These are phyloP conservation scores for Butorides virescens DNA, from an alignment of 2,113 vertebrate genomes.

Conservation along the genomic window DNA sequence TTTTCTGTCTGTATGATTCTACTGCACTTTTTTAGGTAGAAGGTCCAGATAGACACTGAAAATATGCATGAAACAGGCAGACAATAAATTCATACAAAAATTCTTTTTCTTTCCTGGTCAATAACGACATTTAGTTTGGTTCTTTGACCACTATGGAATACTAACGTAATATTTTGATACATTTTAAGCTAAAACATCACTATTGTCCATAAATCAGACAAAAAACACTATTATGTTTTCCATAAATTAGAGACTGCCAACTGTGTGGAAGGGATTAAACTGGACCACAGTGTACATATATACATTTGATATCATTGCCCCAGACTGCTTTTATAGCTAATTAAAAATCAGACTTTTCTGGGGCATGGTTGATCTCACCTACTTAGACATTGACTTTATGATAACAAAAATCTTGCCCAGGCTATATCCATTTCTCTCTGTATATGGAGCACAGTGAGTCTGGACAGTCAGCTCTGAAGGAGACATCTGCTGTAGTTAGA, in stretches of 20 bases:
- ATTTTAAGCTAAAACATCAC: background rate
- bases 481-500: background rate
- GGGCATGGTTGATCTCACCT: background rate
- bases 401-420: background rate
- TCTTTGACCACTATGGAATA: background rate
- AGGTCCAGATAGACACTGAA: background rate
- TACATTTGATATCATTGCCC: background rate
- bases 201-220: background rate
- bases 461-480: background rate
- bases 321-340: background rate
- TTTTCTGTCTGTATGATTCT: background rate
- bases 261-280: background rate
- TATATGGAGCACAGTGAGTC: background rate
- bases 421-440: background rate
- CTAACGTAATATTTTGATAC: background rate
- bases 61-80: background rate
- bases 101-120: background rate
- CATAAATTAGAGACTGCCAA: background rate
- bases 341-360: background rate
- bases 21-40: background rate
- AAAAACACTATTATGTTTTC: fast-evolving
- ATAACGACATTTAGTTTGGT: background rate
- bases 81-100: background rate
- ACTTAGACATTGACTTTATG: background rate
- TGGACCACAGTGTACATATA: background rate